phyloP scores from a whole-genome alignment of 2,888 invertebrate species.

The Matsumyia berberina region DNA sequence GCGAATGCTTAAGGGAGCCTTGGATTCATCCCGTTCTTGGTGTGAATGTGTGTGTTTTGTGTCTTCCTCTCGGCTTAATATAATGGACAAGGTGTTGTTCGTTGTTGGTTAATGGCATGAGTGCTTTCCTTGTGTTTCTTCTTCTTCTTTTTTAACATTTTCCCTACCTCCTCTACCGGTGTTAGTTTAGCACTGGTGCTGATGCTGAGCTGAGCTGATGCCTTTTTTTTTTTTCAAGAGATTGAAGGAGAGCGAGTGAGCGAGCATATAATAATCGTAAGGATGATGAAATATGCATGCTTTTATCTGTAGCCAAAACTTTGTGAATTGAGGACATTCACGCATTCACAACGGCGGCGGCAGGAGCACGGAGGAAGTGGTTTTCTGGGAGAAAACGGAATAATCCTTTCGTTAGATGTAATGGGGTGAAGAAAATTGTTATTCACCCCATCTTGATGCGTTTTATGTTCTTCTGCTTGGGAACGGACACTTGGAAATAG shows the following conservation, averaged over 20 bases:
- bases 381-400: conserved; percentile 49
- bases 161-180: conserved; percentile 4
- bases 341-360: conserved; percentile 45
- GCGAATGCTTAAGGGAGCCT: conserved; percentile 64
- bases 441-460: conserved; percentile 74
- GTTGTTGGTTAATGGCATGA: conserved; percentile 71
- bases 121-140: conserved; percentile 58
- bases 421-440: conserved; percentile 76
- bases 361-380: conserved; percentile 7
- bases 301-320: conserved; percentile 70
- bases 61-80: conserved; percentile 49
- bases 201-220: conserved; percentile 63
- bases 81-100: conserved; percentile 75
- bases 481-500: conserved; percentile 74
- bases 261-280: conserved; percentile 70
- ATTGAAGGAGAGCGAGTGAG: conserved; percentile 14
- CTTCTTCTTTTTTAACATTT: background rate
- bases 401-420: conserved; percentile 75
- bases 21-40: conserved; percentile 19
- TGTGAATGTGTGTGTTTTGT: conserved; percentile 30
- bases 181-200: conserved; percentile 68
- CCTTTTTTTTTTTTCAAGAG: conserved; percentile 18
- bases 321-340: conserved; percentile 74
- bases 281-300: conserved; percentile 69
- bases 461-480: conserved; percentile 66